A percentile compares a stretch with the other conserved stretches of the same genome.
phyloP scores from a whole-genome alignment of 2,797 vertebrate species.

The Vultur gryphus region DNA sequence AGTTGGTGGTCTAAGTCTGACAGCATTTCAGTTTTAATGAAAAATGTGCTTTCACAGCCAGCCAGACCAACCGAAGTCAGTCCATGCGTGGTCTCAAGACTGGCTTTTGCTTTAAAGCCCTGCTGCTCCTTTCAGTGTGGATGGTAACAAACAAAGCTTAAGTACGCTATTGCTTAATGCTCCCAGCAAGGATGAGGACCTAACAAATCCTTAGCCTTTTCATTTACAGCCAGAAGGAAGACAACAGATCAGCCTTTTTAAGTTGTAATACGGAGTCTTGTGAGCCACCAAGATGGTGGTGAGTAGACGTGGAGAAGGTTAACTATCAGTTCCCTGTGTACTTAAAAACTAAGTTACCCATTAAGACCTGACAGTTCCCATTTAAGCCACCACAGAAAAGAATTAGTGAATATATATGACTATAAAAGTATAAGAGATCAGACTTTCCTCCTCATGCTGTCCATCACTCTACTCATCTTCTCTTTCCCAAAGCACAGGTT shows the following conservation, averaged over 20 bases:
- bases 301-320: background rate
- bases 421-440: background rate
- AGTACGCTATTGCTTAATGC: background rate
- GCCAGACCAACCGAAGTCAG: background rate
- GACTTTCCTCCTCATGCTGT: background rate
- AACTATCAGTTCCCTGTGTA: background rate
- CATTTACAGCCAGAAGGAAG: background rate
- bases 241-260: background rate
- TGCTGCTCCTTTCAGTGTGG: background rate
- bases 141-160: background rate
- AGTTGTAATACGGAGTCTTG: background rate
- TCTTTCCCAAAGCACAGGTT: background rate
- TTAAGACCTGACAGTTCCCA: background rate
- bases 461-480: background rate
- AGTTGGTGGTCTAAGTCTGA: background rate
- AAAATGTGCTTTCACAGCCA: background rate
- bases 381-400: background rate
- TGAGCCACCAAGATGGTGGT: background rate
- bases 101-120: background rate
- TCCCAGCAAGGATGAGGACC: background rate
- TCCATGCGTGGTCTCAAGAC: background rate
- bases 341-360: background rate
- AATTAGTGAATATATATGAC: background rate
- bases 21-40: background rate
- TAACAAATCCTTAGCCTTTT: background rate